phyloP scores from a whole-genome alignment of 2,888 invertebrate genomes.

The Drosophila fulvimacula region DNA sequence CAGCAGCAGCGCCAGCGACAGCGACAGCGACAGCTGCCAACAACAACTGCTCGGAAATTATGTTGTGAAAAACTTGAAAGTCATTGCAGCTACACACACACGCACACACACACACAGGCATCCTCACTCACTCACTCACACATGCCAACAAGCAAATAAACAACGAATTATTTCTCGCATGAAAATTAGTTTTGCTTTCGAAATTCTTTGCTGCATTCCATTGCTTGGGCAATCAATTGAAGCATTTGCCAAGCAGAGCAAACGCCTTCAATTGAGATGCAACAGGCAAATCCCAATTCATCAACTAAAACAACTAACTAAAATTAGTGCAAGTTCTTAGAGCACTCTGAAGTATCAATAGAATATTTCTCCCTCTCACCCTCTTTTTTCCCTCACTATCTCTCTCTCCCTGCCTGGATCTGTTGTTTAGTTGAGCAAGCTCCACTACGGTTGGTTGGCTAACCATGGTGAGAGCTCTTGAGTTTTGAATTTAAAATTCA shows the following conservation, averaged over 20 bases:
- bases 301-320: background rate
- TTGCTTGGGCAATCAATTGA: constrained; percentile 27
- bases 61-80: constrained; percentile 52
- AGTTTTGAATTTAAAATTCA: background rate
- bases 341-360: background rate
- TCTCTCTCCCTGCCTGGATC: no score
- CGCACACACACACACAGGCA: constrained; percentile 3
- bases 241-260: constrained; percentile 12
- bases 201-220: constrained; percentile 32
- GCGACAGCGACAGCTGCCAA: constrained; percentile 29
- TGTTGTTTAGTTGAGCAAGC: background rate
- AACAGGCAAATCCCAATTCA: constrained; percentile 1
- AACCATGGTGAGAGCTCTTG: background rate
- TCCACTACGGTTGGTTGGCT: no score
- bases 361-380: background rate
- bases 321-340: background rate
- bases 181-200: constrained; percentile 62
- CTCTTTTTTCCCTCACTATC: no score
- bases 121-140: constrained; percentile 1
- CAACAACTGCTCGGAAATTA: constrained; percentile 46
- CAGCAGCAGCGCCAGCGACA: constrained; percentile 8
- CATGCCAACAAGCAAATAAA: constrained; percentile 39
- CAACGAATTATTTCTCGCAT: constrained; percentile 62
- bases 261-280: constrained; percentile 6
- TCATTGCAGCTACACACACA: constrained; percentile 33